Percentiles rank a stretch among this genome's conserved stretches.
Conservation (phyloP, 2,888 invertebrate genomes). For the Hylaea fasciaria region DNA sequence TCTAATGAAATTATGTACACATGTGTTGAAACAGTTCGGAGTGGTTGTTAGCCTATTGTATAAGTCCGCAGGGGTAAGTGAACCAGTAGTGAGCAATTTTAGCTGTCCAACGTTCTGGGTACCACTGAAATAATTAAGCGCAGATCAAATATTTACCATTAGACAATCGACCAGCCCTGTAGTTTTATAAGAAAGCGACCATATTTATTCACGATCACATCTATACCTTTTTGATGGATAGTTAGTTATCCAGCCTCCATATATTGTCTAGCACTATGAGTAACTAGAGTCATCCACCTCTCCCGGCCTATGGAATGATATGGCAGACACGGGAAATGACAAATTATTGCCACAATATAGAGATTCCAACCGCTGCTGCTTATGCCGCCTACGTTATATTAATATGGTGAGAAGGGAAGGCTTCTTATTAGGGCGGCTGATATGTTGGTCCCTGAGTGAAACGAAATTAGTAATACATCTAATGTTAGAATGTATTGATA, state of each 20-base stretch:
- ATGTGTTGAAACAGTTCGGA: too few relatives aligned
- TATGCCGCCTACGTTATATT: background rate
- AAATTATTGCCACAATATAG: slow-evolving; percentile 42
- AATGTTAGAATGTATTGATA: background rate
- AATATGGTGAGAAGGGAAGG: slow-evolving; percentile 2
- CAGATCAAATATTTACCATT: too few relatives aligned
- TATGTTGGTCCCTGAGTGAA: background rate
- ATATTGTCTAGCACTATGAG: background rate
- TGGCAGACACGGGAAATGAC: slow-evolving; percentile 38
- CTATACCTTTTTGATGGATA: background rate
- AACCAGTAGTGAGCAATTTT: too few relatives aligned
- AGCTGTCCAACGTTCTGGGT: too few relatives aligned
- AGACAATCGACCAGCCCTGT: too few relatives aligned
- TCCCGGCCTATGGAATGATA: background rate
- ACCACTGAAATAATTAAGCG: too few relatives aligned
- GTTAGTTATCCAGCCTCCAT: background rate
- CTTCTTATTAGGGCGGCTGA: background rate
- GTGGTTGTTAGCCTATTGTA: too few relatives aligned
- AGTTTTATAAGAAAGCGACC: too few relatives aligned
- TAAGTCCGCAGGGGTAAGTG: too few relatives aligned
- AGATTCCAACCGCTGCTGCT: background rate
- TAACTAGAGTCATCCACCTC: background rate
- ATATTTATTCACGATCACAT: too few relatives aligned
- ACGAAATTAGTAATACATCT: background rate
- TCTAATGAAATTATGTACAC: background rate